Conservation (phyloP, 1,140 invertebrate genomes). For the Solen grandis region DNA sequence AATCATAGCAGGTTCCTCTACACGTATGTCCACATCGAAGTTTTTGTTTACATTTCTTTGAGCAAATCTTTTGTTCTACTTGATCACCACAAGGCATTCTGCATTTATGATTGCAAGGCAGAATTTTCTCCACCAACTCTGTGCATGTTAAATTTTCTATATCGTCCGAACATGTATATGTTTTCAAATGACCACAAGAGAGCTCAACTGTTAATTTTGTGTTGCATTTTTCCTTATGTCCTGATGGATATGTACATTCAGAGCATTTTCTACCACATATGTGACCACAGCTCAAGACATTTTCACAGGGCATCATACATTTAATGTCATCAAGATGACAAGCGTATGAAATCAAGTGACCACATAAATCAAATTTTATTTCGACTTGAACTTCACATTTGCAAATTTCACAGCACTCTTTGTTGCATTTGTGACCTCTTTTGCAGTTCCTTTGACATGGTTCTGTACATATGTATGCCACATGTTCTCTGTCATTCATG, state of each 20-base stretch:
- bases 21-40: constrained; percentile 52
- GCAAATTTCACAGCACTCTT: constrained; percentile 60
- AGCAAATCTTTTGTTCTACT: constrained; percentile 22
- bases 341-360: constrained; percentile 32
- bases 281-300: constrained; percentile 82
- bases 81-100: constrained; percentile 56
- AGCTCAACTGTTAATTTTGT: constrained; percentile 52
- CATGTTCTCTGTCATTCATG: constrained; percentile 61
- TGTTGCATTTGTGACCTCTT: constrained; percentile 63
- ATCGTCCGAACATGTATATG: no score
- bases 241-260: constrained; percentile 82
- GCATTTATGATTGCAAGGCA: constrained; percentile 71
- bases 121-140: no score
- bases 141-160: no score
- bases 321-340: no score
- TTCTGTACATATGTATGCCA: constrained; percentile 57
- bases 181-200: constrained; percentile 44
- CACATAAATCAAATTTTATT: constrained; percentile 67
- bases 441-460: constrained; percentile 65
- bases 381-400: constrained; percentile 42
- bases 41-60: constrained; percentile 2
- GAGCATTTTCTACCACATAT: constrained; percentile 84
- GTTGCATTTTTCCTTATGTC: neutral
- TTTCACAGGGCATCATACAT: no score
- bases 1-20: constrained; percentile 71